Evolutionary conservation across 2,888 invertebrate species (phyloP), one percentile per base, ranked within the genome.

Genomic region (Scaptomyza flava): DNA sequence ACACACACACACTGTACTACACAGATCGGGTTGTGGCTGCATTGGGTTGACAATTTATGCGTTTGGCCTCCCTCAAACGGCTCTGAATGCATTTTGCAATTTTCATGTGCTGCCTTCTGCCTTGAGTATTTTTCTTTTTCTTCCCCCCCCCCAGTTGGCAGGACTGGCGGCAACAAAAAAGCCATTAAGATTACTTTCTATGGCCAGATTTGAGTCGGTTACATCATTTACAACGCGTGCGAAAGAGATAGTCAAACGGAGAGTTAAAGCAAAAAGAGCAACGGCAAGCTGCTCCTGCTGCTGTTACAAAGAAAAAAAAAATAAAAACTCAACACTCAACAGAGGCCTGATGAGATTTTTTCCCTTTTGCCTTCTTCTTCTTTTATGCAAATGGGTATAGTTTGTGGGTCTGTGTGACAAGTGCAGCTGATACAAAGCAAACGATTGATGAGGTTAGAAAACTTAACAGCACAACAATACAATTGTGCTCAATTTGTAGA

Each of bases 131-230:
- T 31, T 41, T 5, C 20, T 45, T 38, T 30, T 50, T 38, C 53
- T 65, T 42, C 50, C 51, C 64, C 27, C 50, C 51, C 64, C 27
- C 27, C 67, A 51, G 66, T 59, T 78, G 53, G 60, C 68, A 48
- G 51, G 38, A 51, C 64, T 58, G 65, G 72, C 63, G 65, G 76
- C 79, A 72, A 70, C 76, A 85, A 87, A 72, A 83, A 80, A 77
- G 63, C 83, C 87, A 87, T 89, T 88, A 89, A 89, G 87, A 89
- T 89, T 87, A 86, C 84, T 88, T 89, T 78, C 87, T 82, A 79
- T 74, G 72, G 70, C 71, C 69, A 71, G 79, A 80, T 82, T 85
- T 82, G 66, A 74, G 67, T 67, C 56, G 58, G 48, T 52, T 46
- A 47, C 47, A 33, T 33, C 9, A 3, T 0, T 20, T 20, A 27